Base-by-base conservation (phyloP, 92 coral and sea anemone species). In the Parazoanthus atlanticus region DNA sequence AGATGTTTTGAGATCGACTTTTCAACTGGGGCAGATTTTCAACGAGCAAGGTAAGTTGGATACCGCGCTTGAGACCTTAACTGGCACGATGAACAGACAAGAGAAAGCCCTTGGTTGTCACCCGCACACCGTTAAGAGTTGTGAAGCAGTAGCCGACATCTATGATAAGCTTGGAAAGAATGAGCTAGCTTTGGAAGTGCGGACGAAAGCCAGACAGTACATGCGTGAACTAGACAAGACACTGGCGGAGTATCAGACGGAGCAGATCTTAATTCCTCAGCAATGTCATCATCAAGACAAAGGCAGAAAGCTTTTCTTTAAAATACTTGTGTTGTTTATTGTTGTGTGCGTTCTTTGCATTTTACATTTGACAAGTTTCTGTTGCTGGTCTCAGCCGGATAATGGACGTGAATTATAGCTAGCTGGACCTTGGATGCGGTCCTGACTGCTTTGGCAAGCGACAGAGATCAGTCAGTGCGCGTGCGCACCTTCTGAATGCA, bases 1-100 rank as follows among this genome's bases (percentile, higher is more conserved):
- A 81, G 85, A 81, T 28, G 73, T 81, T 11, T 56, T 81, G 85
- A 61, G 73, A 81, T 81, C 74, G 9, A 81, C 28, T 3, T 81
- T 81, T 81, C 85, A 56, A 38, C 43, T 81, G 21, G 85, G 85
- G 8, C 71, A 81, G 29, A 81, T 81, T 58, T 81, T 16, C 32
- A 30, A 23, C 17, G 26, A 81, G 70, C 71, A 81, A 21, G 72
- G 47, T 10, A 6, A 38, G 17, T 0, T 23, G 9, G 1, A 31
- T 5, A 28, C 0, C 47, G 85, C 85, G 2, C 85, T 81, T 58
- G 49, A 33, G 16, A 81, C 30, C 1, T 81, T 61, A 23, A 8
- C 0, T 6, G 73, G 58, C 15, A 81, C 85, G 31, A 30, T 81
- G 85, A 0, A 0, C 71, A 81, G n/a, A 81, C 85, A 81, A 15